phyloP scores from a whole-genome alignment of 1,140 invertebrate genomes.

The Euglossa dilemma region DNA sequence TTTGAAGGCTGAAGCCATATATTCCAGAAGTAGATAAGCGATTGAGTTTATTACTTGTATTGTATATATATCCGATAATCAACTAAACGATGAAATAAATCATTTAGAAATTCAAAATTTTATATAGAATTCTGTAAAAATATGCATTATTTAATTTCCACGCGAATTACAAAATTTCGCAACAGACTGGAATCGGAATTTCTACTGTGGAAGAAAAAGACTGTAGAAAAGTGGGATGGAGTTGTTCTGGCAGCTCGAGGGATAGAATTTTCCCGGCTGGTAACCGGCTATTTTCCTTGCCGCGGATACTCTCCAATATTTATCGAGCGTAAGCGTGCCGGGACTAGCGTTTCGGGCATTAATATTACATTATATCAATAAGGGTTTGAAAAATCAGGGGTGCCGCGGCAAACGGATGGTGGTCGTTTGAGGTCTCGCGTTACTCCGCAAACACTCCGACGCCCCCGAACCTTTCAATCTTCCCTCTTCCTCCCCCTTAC shows the following conservation, averaged over 20 bases:
- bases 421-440: constrained; percentile 77
- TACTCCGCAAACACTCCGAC: constrained; percentile 80
- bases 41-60: no score
- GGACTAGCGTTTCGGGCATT: constrained; percentile 78
- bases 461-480: constrained; percentile 64
- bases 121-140: no score
- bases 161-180: no score
- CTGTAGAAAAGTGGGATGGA: not conserved
- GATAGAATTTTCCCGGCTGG: not conserved
- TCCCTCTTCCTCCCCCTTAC: no score
- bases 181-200: no score
- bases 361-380: constrained; percentile 83
- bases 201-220: no score
- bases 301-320: constrained; percentile 74
- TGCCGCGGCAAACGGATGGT: constrained; percentile 65
- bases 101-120: no score
- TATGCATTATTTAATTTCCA: no score
- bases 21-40: no score
- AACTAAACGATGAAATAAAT: no score
- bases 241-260: not conserved
- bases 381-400: constrained; percentile 80
- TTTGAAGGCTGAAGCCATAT: no score
- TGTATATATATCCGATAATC: no score
- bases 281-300: constrained; percentile 44
- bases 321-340: constrained; percentile 78